phyloP scores from a whole-genome alignment of 2,888 invertebrate genomes.

The Drosophila nigritarsus region DNA sequence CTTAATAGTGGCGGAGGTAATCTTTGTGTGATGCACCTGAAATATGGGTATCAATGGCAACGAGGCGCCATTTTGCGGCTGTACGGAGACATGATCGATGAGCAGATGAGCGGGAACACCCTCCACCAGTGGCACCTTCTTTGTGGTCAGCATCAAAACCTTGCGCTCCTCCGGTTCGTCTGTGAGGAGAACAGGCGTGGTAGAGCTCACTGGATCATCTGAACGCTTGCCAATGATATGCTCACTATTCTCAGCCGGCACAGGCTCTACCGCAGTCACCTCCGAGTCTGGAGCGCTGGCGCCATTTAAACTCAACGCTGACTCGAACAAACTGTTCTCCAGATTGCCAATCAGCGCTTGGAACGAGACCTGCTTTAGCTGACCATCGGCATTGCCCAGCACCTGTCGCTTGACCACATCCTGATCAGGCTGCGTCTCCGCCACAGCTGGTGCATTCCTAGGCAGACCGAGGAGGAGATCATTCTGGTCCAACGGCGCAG shows the following conservation, averaged over 20 bases:
- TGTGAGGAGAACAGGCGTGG: not conserved
- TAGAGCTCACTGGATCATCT: constrained; percentile 28
- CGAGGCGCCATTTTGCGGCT: constrained; percentile 60
- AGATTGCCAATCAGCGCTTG: constrained; percentile 79
- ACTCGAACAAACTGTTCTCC: constrained; percentile 78
- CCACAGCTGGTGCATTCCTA: constrained; percentile 26
- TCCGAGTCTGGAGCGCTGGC: constrained; percentile 61
- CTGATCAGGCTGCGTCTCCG: constrained; percentile 37
- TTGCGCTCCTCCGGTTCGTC: constrained; percentile 52
- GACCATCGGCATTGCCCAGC: constrained; percentile 59
- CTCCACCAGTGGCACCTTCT: constrained; percentile 65
- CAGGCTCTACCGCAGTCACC: constrained; percentile 57
- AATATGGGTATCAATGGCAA: constrained; percentile 76
- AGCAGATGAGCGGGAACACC: constrained; percentile 76
- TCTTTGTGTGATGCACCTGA: constrained; percentile 76
- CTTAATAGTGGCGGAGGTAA: constrained; percentile 64
- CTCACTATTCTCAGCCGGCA: constrained; percentile 10
- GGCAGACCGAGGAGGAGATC: constrained; percentile 61
- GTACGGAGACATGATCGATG: constrained; percentile 82
- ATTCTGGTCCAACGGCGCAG: constrained; percentile 65
- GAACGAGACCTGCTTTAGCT: constrained; percentile 78
- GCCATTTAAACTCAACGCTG: constrained; percentile 75
- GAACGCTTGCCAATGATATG: constrained; percentile 60
- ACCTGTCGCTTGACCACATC: constrained; percentile 74
- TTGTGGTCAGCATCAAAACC: constrained; percentile 73